Evolutionary conservation across 2,113 vertebrate genomes (phyloP).

Genomic region (Ifrita kowaldi): DNA sequence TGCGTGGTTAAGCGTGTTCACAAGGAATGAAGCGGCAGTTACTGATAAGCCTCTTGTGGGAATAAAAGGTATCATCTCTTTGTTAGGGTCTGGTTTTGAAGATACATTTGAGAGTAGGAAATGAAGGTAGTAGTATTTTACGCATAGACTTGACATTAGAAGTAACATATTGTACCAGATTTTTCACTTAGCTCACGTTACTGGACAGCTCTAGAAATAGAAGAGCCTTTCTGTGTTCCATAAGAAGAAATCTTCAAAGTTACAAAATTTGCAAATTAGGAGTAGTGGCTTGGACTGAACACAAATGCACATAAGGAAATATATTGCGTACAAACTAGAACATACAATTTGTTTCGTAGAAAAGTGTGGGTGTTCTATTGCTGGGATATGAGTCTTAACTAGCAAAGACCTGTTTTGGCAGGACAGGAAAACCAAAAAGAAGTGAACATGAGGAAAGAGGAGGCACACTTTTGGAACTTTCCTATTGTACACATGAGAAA

Average conservation of each 20-base stretch:
- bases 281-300: not conserved
- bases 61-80: not conserved
- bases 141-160: not conserved
- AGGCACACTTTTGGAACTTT: not conserved
- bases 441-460: not conserved
- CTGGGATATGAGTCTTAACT: not conserved
- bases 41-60: not conserved
- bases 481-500: not conserved
- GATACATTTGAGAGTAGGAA: not conserved
- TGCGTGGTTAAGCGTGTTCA: conserved; percentile 25
- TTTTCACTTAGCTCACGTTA: not conserved
- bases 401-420: not conserved
- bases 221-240: not conserved
- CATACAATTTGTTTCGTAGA: not conserved
- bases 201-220: not conserved
- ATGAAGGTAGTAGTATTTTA: not conserved
- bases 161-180: not conserved
- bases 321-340: not conserved
- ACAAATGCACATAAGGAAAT: not conserved
- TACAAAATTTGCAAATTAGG: not conserved
- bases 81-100: not conserved
- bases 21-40: not conserved
- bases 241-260: not conserved
- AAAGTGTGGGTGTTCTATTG: not conserved
- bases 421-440: not conserved